phyloP scores from a whole-genome alignment of 2,113 vertebrate species.

The Malurus melanocephalus region DNA sequence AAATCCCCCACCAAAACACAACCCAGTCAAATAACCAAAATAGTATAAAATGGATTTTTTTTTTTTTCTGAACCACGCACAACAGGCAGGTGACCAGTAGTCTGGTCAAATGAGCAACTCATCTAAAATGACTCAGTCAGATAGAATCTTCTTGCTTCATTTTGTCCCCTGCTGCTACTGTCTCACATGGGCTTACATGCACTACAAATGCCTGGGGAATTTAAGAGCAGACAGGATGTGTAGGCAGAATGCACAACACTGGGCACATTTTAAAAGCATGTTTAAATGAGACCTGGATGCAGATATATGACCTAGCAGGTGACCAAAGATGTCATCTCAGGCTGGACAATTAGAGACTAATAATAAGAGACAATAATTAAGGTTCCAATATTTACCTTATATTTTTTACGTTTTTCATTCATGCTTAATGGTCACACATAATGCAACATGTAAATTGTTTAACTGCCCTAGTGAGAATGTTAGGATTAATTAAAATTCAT shows the following conservation, averaged over 20 bases:
- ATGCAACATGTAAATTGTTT: background rate
- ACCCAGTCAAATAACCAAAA: background rate
- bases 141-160: background rate
- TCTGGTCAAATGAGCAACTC: conserved; percentile 2
- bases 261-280: background rate
- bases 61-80: background rate
- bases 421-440: background rate
- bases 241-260: background rate
- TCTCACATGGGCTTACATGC: background rate
- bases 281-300: background rate
- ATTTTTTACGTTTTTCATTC: background rate
- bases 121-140: background rate
- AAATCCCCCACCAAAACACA: too few species aligned
- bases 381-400: background rate
- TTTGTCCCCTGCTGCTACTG: conserved; percentile 6
- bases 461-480: background rate
- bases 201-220: background rate
- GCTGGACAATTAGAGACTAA: background rate
- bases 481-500: background rate
- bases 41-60: background rate
- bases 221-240: conserved; percentile 12
- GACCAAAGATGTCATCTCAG: background rate
- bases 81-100: background rate
- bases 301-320: background rate
- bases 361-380: background rate